Conservation (phyloP, 2,113 vertebrate genomes). For the Phoxinus phoxinus region DNA sequence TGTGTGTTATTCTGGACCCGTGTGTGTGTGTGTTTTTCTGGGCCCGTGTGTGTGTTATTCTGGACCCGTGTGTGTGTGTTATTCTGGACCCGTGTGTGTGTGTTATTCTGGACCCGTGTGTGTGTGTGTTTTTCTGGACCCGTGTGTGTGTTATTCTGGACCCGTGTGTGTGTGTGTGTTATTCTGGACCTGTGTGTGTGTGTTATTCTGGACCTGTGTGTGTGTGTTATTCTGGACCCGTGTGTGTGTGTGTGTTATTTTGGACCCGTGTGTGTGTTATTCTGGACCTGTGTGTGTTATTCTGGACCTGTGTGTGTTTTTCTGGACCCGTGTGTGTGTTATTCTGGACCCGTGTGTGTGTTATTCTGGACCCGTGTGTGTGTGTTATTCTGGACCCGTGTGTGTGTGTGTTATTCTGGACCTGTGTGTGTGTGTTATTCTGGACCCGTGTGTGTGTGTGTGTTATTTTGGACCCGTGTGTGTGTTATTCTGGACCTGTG, state of each 20-base stretch:
- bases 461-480: slow-evolving; percentile 19
- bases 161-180: too few species aligned
- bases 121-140: too few species aligned
- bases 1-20: slow-evolving; percentile 21
- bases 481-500: slow-evolving; percentile 25
- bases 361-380: slow-evolving; percentile 19
- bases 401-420: slow-evolving; percentile 20
- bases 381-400: slow-evolving; percentile 23
- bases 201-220: slow-evolving; percentile 31
- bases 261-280: slow-evolving; percentile 26
- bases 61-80: slow-evolving; percentile 31
- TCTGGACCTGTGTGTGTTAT: slow-evolving; percentile 38
- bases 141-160: slow-evolving; percentile 24
- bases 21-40: too few species aligned
- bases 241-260: slow-evolving; percentile 24
- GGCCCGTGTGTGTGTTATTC: slow-evolving; percentile 27
- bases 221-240: slow-evolving; percentile 35
- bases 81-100: slow-evolving; percentile 33
- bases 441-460: slow-evolving; percentile 39
- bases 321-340: slow-evolving; percentile 32
- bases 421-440: slow-evolving; percentile 40
- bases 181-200: slow-evolving; percentile 37
- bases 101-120: too few species aligned
- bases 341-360: slow-evolving; percentile 32
- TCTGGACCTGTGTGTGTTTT: too few species aligned